Percentiles rank a stretch among this genome's conserved stretches.
Conservation (phyloP, 2,888 invertebrate genomes). For the Epinotia brunnichana region DNA sequence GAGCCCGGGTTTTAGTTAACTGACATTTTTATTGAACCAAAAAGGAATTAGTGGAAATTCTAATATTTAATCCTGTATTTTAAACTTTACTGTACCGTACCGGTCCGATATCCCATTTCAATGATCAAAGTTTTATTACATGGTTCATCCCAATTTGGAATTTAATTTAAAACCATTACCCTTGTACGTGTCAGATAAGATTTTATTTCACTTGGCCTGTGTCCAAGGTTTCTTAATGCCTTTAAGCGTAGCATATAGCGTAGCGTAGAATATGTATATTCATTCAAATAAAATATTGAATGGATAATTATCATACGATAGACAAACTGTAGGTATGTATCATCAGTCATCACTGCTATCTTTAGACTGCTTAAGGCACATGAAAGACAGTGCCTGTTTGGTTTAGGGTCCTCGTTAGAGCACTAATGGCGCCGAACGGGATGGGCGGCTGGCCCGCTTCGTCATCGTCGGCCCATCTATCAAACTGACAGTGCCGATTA, state of each 20-base stretch:
- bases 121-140: not conserved
- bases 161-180: not conserved
- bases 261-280: not conserved
- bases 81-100: not conserved
- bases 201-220: too few species aligned
- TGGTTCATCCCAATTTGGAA: not conserved
- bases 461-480: conserved; percentile 75
- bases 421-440: conserved; percentile 55
- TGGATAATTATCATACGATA: not conserved
- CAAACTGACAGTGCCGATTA: conserved; percentile 74
- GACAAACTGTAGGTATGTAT: not conserved
- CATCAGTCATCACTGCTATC: not conserved
- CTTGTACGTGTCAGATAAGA: too few species aligned
- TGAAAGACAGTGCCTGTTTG: conserved; percentile 35
- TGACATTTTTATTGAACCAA: not conserved
- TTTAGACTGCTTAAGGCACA: not conserved
- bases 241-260: too few species aligned
- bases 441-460: conserved; percentile 57
- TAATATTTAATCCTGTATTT: not conserved
- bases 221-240: too few species aligned
- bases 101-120: conserved; percentile 1
- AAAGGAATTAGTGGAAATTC: not conserved
- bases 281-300: not conserved
- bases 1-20: not conserved
- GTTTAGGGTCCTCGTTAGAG: conserved; percentile 50